These are phyloP conservation scores for Microtus montanus DNA, from an alignment of 2,113 vertebrate genomes.

Conservation along the genomic window DNA sequence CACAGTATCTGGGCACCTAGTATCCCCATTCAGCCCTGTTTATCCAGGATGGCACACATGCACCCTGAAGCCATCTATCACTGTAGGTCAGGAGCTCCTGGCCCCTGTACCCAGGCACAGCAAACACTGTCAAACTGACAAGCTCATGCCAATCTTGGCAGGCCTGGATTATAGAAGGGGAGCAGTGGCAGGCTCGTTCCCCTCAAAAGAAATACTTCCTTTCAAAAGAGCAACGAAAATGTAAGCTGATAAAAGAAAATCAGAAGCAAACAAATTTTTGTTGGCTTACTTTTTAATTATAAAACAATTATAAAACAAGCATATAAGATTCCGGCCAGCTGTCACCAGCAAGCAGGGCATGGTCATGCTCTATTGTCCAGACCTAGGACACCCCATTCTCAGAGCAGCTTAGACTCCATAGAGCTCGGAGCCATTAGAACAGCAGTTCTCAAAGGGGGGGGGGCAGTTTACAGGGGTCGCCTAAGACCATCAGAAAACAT, in stretches of 20 bases:
- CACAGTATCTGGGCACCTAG: not conserved
- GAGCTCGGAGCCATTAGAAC: not conserved
- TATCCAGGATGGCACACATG: not conserved
- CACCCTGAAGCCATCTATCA: not conserved
- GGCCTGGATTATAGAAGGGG: not conserved
- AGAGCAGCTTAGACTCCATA: not conserved
- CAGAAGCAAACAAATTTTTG: conserved; percentile 27
- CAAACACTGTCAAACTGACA: not conserved
- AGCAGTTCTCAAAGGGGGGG: not conserved
- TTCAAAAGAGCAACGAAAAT: not conserved
- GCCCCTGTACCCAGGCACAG: not conserved
- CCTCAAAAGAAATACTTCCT: not conserved
- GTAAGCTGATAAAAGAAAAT: conserved; percentile 28
- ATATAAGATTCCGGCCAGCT: not conserved
- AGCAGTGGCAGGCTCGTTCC: not conserved
- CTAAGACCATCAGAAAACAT: not conserved
- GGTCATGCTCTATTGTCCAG: not conserved
- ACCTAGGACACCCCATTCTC: not conserved
- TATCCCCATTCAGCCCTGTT: not conserved
- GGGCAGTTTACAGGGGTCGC: not conserved
- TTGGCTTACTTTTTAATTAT: not conserved
- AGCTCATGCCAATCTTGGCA: not conserved
- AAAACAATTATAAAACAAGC: not conserved
- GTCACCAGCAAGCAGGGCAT: not conserved
- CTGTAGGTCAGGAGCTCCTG: not conserved